Base-by-base conservation (phyloP, 2,113 vertebrate genomes). In the Osmerus mordax region DNA sequence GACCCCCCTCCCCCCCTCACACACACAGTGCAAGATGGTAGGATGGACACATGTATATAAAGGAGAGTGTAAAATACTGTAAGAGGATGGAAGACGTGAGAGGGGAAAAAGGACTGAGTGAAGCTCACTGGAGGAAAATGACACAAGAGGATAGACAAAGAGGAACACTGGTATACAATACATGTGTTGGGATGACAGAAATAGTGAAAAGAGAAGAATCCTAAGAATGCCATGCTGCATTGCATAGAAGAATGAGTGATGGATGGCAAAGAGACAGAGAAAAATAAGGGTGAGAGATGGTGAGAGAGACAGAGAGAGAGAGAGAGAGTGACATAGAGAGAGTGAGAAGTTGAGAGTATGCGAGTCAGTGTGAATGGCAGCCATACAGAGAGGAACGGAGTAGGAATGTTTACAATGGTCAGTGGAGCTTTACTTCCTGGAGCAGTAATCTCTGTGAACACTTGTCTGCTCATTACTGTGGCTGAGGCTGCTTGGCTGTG, bases 381-480 rank as follows among this genome's bases (percentile, higher is more conserved):
- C 15, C 55, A 3, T 18, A 65, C 32, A 65, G 32, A 58, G 18
- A 62, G n/a, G 21, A 60, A 52, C 18, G 29, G 56, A 59, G 9
- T 0, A 13, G 29, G 23, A 47, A 53, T 47, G 54, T 52, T 65
- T 60, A 47, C 32, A 51, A 51, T 15, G 55, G 65, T 51, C 64
- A 52, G n/a, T 11, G 62, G 73, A 70, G 84, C 69, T 78, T 78
- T 59, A 61, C 82, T 88, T 76, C 63, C 58, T 81, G 68, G 58
- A 29, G 61, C 74, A 72, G 72, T 89, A 88, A 91, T 87, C 87
- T 86, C 81, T 63, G 75, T 79, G 77, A 89, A 87, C 83, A 84
- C 82, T 84, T 87, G 84, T 74, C 84, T 74, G 75, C 77, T 86
- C 83, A 88, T 86, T 83, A 71, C 77, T 71, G 71, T 14, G 6